Evolutionary conservation across 2,113 vertebrate genomes (phyloP), one percentile per base, ranked within the genome.

Genomic region (Malaclemys terrapin): DNA sequence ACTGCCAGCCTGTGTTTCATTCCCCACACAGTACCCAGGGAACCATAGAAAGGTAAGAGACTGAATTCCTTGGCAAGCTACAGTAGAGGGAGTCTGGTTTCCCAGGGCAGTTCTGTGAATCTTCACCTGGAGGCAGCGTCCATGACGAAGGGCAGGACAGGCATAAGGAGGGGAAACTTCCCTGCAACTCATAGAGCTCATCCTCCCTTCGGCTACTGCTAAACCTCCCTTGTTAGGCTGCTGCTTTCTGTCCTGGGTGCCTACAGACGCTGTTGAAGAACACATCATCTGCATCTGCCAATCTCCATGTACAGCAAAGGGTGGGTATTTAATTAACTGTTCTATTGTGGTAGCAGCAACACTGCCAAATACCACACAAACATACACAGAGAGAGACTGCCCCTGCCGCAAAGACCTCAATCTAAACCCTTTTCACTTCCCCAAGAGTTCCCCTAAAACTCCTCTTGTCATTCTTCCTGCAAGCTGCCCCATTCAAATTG

Each of bases 231-330:
- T 12, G 20, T 76, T 35, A 72, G 65, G 35, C 65, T 65, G 62
- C 62, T 38, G 19, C 9, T n/a, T n/a, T 35, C 35, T 19, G 35
- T 19, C 35, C 17, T 69, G 20, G 65, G 65, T 3, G 54, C 50
- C 50, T 38, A 24, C 19, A 65, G n/a, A 0, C 0, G 25, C 29
- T 80, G 42, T 4, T 31, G 12, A 0, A 8, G 27, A 31, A 47
- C 5, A 2, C 3, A 10, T 49, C 9, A 8, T 69, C 53, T 25
- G 1, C 42, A 11, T 2, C 1, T 3, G 35, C 42, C 9, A 45
- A 24, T 69, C 50, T 59, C 87, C 69, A 49, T 10, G 9, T 22
- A 72, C n/a, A 72, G 65, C n/a, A 3, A 72, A 24, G 0, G 2
- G 0, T 6, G 72, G 53, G 8, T 47, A 10, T 38, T 72, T 42